These are phyloP conservation scores for Apodemia zela DNA, from an alignment of 2,888 invertebrate genomes.

Conservation along the genomic window DNA sequence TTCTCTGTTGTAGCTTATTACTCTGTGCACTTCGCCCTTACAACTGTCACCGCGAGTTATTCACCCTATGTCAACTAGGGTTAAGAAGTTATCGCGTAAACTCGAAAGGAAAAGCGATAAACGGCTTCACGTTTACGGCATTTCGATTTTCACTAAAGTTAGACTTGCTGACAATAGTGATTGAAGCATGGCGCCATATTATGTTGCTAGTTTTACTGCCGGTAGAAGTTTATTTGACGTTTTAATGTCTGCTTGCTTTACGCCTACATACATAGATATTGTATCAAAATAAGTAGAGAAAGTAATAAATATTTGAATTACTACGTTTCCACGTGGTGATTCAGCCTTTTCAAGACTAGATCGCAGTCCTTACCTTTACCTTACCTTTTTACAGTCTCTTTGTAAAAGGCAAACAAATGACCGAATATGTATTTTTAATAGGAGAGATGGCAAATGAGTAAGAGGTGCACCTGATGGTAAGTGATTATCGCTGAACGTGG, in stretches of 20 bases:
- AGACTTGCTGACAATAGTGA: conserved; percentile 25
- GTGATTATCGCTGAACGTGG: no score
- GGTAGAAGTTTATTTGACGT: neutral
- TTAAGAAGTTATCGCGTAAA: conserved; percentile 63
- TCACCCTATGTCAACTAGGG: conserved; percentile 68
- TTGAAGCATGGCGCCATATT: conserved; percentile 10
- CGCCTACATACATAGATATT: no score
- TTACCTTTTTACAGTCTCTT: no score
- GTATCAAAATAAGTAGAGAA: no score
- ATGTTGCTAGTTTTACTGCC: conserved; percentile 2
- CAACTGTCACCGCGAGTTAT: conserved; percentile 68
- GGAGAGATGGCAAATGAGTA: no score
- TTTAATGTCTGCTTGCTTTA: neutral
- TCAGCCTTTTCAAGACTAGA: no score
- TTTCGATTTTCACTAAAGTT: conserved; percentile 39
- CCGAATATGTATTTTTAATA: no score
- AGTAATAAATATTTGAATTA: no score
- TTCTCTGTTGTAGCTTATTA: conserved; percentile 21
- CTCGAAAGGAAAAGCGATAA: conserved; percentile 63
- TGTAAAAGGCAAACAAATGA: no score
- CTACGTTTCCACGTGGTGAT: no score
- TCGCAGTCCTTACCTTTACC: no score
- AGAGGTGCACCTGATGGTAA: no score
- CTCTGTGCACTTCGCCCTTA: conserved; percentile 44
- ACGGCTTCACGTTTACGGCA: conserved; percentile 46